Evolutionary conservation across 2,888 invertebrate species (phyloP).

Genomic region (Nymphalis c-album): DNA sequence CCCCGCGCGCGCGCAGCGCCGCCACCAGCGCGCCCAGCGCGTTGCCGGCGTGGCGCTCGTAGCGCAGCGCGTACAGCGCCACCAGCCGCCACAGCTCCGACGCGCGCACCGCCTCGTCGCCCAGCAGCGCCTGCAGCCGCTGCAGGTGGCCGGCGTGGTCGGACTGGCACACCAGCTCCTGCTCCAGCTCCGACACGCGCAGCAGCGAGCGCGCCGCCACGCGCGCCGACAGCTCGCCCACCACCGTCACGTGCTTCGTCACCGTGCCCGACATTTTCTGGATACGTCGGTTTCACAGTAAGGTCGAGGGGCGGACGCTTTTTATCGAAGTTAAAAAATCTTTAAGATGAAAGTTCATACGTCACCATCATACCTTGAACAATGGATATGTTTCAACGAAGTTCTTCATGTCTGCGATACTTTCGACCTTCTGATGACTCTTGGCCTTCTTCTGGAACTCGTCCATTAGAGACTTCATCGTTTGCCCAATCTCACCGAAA

Average conservation of each 20-base stretch:
- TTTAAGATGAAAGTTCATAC: constrained; percentile 10
- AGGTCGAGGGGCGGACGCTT: too few relatives aligned
- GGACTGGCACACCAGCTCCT: constrained; percentile 94
- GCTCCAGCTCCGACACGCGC: constrained; percentile 95
- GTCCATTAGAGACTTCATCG: constrained; percentile 98
- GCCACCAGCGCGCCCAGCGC: constrained; percentile 87
- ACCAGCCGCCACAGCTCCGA: constrained; percentile 93
- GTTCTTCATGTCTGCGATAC: constrained; percentile 98
- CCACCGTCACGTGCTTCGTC: constrained; percentile 97
- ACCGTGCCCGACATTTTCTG: constrained; percentile 96
- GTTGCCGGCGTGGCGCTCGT: constrained; percentile 94
- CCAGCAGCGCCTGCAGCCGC: constrained; percentile 89
- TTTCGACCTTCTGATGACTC: constrained; percentile 98
- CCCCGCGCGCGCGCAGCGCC: constrained; percentile 90
- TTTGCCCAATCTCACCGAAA: constrained; percentile 99
- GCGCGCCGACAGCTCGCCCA: constrained; percentile 94
- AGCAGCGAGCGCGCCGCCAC: constrained; percentile 90
- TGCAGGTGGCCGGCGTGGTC: constrained; percentile 90
- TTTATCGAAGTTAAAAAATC: too few relatives aligned
- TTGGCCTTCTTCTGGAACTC: constrained; percentile 98
- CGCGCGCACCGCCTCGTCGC: constrained; percentile 85
- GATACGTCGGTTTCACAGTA: too few relatives aligned
- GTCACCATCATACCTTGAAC: constrained; percentile 89
- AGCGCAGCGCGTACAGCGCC: constrained; percentile 95
- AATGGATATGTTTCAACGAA: constrained; percentile 99